Base-by-base conservation (phyloP, 37 sponge, comb jelly and placozoan genomes). In the Aplysina aerophoba region DNA sequence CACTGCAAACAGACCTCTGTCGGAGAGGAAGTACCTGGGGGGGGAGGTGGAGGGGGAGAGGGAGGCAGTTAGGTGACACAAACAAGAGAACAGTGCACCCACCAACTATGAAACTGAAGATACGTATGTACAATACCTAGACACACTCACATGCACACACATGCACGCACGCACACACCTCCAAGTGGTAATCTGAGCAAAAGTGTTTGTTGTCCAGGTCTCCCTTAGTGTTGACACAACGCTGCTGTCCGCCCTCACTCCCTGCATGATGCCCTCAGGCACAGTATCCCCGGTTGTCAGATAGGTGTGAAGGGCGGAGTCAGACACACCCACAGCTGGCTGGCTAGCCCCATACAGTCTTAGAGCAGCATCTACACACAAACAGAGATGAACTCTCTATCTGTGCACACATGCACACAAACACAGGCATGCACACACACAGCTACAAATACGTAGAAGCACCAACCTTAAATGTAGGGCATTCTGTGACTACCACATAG, bases 391-490 rank as follows among this genome's bases (percentile, higher is more conserved):
- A 69, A n/a, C 1, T 35, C 13, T 6, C 1, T 35, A 69, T 6
- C 1, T 6, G 4, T 6, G 6, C 71, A 69, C 33, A 69, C 71
- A 17, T 6, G 6, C 71, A 69, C 71, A 69, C 71, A 69, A 2
- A 69, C 71, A 31, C 71, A 69, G 35, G 30, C 33, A 30, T 35
- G 30, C 71, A 69, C 33, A 30, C 71, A 69, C 71, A 69, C 63
- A 62, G 12, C 4, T 14, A 62, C 63, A 62, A n/a, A n/a, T n/a
- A n/a, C n/a, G n/a, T n/a, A n/a, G n/a, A n/a, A n/a, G n/a, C n/a
- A n/a, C n/a, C n/a, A n/a, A n/a, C n/a, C n/a, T n/a, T n/a, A n/a
- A n/a, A n/a, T n/a, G n/a, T n/a, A n/a, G n/a, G n/a, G n/a, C n/a
- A n/a, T n/a, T n/a, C n/a, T n/a, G n/a, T n/a, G n/a, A n/a, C n/a